Base-by-base conservation (phyloP, 2,797 vertebrate species). In the Mycteria americana region DNA sequence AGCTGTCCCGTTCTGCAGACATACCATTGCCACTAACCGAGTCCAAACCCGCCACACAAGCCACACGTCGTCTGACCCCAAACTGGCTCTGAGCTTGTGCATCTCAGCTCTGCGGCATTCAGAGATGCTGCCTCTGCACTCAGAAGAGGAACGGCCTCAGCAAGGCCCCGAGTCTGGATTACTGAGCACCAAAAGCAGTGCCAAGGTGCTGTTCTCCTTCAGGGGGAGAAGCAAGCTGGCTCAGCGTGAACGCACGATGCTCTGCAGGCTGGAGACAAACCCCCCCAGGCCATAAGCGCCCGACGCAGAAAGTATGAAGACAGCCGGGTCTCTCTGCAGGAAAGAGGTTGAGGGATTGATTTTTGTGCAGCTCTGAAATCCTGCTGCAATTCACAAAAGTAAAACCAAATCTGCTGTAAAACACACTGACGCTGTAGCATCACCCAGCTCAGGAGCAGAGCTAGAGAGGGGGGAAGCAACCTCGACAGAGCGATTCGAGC, bases 401-500 rank as follows among this genome's bases (percentile, higher is more conserved):
- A 69, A 92, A 85, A 14, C 67, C 62, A 48, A 60, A 59, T 15
- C 45, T 73, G 45, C 10, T 45, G 48, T 12, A n/a, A 27, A n/a
- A 84, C 76, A 6, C 77, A 15, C 43, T 0, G 4, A 6, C 4
- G 9, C 50, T 12, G 37, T 1, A 31, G 68, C 75, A 27, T 41
- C 7, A 6, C 39, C 77, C 80, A 28, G 68, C 65, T 39, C 30
- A 35, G 91, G 72, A 84, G 82, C 65, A 74, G 90, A 92, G 79
- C 79, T 72, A 48, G 73, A 4, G 74, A 50, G 63, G 23, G 17
- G 39, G 74, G 86, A 79, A 79, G 70, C 85, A 73, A 88, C 81
- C 89, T 56, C 37, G n/a, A 60, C 92, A 95, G 81, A 88, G 82
- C 77, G 62, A 84, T 82, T 81, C 9, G 12, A 95, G 83, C 91